A percentile compares a stretch with the other conserved stretches of the same genome.
Conservation (phyloP, 2,113 vertebrate genomes). For the Arizona elegans region DNA sequence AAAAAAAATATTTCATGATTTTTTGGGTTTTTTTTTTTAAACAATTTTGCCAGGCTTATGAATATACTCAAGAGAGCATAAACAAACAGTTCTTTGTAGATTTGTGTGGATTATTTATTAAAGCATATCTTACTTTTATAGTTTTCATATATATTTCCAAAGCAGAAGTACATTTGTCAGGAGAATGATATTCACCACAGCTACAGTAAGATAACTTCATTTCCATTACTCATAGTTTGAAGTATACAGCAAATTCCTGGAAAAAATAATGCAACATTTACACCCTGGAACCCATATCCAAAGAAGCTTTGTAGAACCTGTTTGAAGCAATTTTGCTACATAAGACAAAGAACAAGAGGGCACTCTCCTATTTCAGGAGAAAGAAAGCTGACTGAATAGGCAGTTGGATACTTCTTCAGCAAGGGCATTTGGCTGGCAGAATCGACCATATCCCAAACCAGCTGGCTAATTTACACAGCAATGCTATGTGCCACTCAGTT, state of each 20-base stretch:
- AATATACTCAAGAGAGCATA: neutral
- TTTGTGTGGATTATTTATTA: slow-evolving; percentile 6
- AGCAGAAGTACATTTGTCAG: neutral
- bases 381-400: neutral
- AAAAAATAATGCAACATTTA: neutral
- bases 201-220: neutral
- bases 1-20: neutral
- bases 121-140: neutral
- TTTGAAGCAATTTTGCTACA: neutral
- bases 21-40: neutral
- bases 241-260: neutral
- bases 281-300: neutral
- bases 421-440: neutral
- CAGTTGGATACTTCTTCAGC: neutral
- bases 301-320: neutral
- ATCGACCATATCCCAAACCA: neutral
- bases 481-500: neutral
- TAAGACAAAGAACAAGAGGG: neutral
- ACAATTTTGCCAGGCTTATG: neutral
- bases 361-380: neutral
- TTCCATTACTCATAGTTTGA: neutral
- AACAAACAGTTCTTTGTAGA: neutral
- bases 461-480: neutral
- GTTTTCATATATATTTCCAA: neutral
- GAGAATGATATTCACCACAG: neutral